Evolutionary conservation across 1,140 invertebrate genomes (phyloP).

Genomic region (Hyposmocoma kahamanoa): DNA sequence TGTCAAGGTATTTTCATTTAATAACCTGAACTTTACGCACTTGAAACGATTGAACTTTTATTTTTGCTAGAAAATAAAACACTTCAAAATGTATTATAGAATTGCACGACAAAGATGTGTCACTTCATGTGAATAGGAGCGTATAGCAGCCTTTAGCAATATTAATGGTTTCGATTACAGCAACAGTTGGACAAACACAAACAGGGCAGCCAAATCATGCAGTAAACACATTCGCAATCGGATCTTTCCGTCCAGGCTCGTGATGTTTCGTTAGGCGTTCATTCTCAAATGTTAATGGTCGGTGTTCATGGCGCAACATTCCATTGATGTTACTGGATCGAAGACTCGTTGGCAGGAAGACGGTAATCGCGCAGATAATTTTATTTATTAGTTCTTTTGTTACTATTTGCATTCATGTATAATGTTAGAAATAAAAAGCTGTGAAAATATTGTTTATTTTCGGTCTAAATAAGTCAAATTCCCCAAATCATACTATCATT

Average conservation of each 20-base stretch:
- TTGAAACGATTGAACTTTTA: no score
- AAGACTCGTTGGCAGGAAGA: slow-evolving; percentile 58
- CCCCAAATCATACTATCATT: neutral
- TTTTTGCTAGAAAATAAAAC: no score
- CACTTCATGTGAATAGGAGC: no score
- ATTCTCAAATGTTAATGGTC: slow-evolving; percentile 54
- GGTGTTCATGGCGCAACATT: slow-evolving; percentile 39
- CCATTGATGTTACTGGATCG: slow-evolving; percentile 18
- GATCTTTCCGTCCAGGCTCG: slow-evolving; percentile 42
- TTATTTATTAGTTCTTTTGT: neutral
- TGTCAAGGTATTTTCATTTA: no score
- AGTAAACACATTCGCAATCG: slow-evolving; percentile 57
- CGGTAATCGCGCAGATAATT: slow-evolving; percentile 53
- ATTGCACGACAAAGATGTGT: no score
- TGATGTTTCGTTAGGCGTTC: slow-evolving; percentile 53
- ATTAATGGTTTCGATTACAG: slow-evolving; percentile 22
- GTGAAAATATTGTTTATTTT: no score
- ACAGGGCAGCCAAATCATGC: slow-evolving; percentile 63
- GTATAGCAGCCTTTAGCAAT: no score
- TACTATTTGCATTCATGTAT: neutral
- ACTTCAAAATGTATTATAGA: no score
- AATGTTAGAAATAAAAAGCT: no score
- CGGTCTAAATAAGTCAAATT: no score
- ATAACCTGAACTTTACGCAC: no score
- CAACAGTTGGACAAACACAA: slow-evolving; percentile 57